Conservation (phyloP, 2,113 vertebrate genomes). For the Anguilla japonica region DNA sequence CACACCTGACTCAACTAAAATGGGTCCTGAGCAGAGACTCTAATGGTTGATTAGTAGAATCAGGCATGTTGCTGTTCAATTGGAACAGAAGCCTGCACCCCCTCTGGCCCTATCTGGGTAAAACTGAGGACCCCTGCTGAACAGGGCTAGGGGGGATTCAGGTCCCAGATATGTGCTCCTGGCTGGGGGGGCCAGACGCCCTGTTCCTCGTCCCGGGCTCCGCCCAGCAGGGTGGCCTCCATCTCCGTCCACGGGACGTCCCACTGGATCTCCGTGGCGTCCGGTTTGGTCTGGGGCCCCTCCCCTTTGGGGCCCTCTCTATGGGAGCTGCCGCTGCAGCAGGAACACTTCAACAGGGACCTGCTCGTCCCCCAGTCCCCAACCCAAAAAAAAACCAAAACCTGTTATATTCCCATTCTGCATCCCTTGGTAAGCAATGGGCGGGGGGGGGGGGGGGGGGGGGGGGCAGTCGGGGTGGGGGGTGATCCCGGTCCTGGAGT, state of each 20-base stretch:
- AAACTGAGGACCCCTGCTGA: no score
- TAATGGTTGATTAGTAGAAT: no score
- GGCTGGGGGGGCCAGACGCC: not conserved
- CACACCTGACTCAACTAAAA: no score
- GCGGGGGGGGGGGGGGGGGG: no score
- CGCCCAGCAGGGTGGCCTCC: slow-evolving; percentile 56
- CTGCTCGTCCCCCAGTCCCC: slow-evolving; percentile 37
- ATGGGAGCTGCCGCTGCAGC: slow-evolving; percentile 33
- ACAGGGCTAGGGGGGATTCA: not conserved
- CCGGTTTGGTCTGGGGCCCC: slow-evolving; percentile 64
- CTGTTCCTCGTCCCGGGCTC: slow-evolving; percentile 3
- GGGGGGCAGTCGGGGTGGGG: no score
- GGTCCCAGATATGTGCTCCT: no score
- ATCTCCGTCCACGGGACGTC: slow-evolving; percentile 74
- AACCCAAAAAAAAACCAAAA: not conserved
- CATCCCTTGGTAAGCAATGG: no score
- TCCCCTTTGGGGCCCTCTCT: slow-evolving; percentile 33
- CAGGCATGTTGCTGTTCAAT: no score
- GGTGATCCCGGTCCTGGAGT: no score
- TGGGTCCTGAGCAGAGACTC: no score
- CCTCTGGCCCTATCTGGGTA: no score
- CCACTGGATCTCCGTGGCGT: slow-evolving; percentile 70
- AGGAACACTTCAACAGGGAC: slow-evolving; percentile 30
- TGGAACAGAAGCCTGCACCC: no score
- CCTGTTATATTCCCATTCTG: not conserved